Evolutionary conservation across 1,140 invertebrate species (phyloP).

Genomic region (Contarinia nasturtii): DNA sequence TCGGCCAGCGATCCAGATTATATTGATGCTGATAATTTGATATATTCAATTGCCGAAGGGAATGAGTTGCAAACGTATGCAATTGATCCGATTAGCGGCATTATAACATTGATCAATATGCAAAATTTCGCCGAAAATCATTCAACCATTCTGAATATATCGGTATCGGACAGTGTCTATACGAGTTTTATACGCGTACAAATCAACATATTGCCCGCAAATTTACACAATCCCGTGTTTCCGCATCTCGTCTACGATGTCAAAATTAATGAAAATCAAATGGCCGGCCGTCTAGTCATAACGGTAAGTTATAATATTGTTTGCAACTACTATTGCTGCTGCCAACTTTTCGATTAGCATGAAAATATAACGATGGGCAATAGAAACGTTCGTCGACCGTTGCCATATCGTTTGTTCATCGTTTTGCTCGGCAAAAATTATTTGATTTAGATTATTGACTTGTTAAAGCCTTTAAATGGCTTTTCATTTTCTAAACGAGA

Average conservation of each 20-base stretch:
- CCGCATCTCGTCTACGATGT: slow-evolving; percentile 53
- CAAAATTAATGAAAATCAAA: slow-evolving; percentile 59
- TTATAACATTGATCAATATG: slow-evolving; percentile 37
- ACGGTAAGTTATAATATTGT: slow-evolving; percentile 20
- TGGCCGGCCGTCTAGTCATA: slow-evolving; percentile 50
- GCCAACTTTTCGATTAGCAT: too few relatives aligned
- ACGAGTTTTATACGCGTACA: slow-evolving; percentile 63
- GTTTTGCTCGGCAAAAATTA: background rate
- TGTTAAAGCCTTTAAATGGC: too few relatives aligned
- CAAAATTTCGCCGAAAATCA: slow-evolving; percentile 34
- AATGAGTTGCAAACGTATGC: slow-evolving; percentile 68
- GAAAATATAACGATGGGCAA: too few relatives aligned
- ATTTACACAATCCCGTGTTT: slow-evolving; percentile 62
- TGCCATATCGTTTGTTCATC: too few relatives aligned
- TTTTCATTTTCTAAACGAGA: too few relatives aligned
- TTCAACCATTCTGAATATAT: slow-evolving; percentile 59
- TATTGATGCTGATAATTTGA: slow-evolving; percentile 49
- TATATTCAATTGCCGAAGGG: slow-evolving; percentile 67
- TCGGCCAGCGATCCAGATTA: slow-evolving; percentile 72
- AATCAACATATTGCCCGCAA: slow-evolving; percentile 62
- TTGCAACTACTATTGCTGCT: too few relatives aligned
- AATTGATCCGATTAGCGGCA: slow-evolving; percentile 48
- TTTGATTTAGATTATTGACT: background rate
- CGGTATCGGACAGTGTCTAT: slow-evolving; percentile 80
- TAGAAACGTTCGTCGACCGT: too few relatives aligned